phyloP scores from a whole-genome alignment of 2,797 vertebrate genomes.

The Myotis daubentonii region DNA sequence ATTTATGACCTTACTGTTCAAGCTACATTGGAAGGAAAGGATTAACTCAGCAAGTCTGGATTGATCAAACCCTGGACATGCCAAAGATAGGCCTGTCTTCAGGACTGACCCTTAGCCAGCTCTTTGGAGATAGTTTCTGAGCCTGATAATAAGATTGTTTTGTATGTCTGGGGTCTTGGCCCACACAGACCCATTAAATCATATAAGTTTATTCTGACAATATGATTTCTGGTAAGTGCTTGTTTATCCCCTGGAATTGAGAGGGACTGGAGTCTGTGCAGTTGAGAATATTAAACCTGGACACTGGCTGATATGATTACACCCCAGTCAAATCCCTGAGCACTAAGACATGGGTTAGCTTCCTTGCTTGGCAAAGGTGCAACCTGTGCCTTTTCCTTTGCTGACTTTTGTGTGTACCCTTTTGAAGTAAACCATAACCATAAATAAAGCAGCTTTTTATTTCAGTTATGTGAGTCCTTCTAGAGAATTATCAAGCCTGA shows the following conservation, averaged over 20 bases:
- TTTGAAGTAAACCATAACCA: background rate
- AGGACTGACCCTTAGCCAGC: background rate
- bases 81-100: background rate
- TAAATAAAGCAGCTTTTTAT: background rate
- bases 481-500: background rate
- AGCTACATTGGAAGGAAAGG: background rate
- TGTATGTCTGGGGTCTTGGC: background rate
- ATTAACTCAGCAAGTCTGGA: background rate
- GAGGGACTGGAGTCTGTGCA: background rate
- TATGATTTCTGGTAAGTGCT: background rate
- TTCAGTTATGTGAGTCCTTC: background rate
- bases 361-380: background rate
- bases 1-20: background rate
- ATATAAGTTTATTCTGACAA: background rate
- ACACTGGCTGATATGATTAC: background rate
- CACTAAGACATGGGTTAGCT: background rate
- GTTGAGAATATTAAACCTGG: background rate
- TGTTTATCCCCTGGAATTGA: background rate
- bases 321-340: background rate
- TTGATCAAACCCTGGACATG: background rate
- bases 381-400: rapidly evolving
- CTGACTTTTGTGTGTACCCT: background rate
- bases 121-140: background rate
- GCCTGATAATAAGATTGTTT: background rate
- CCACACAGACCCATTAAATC: background rate